Evolutionary conservation across 2,888 invertebrate species (phyloP).

Genomic region (Lissocephala sabroskyi): DNA sequence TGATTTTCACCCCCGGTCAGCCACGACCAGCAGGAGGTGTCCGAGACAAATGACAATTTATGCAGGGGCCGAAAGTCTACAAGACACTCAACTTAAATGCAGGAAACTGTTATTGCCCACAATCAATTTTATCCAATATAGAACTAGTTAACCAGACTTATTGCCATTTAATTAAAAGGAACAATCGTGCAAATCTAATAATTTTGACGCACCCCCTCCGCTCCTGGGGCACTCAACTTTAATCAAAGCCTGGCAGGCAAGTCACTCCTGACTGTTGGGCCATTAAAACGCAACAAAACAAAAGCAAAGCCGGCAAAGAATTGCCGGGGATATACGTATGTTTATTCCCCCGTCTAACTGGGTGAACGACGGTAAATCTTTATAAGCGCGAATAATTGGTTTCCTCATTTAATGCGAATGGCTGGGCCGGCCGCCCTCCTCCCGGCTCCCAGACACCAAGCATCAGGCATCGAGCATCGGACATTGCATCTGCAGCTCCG

Average conservation of each 20-base stretch:
- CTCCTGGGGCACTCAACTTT: conserved; percentile 25
- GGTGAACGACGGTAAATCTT: conserved; percentile 54
- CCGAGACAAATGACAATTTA: conserved; percentile 58
- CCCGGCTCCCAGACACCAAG: conserved; percentile 12
- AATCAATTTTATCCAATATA: too few relatives aligned
- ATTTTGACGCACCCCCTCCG: too few relatives aligned
- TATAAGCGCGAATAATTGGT: conserved; percentile 71
- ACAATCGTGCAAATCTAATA: too few relatives aligned
- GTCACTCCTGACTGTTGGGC: not conserved
- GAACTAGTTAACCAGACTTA: too few relatives aligned
- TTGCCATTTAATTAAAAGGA: too few relatives aligned
- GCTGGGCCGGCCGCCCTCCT: conserved; percentile 31
- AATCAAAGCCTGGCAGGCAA: conserved; percentile 28
- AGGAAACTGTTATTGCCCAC: too few relatives aligned
- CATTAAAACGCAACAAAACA: conserved; percentile 27
- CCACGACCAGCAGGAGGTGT: conserved; percentile 28
- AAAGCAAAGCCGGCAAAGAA: conserved; percentile 20
- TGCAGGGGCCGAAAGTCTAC: too few relatives aligned
- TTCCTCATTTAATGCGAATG: conserved; percentile 70
- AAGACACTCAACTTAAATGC: too few relatives aligned
- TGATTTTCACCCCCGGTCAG: conserved; percentile 27
- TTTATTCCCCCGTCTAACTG: conserved; percentile 31
- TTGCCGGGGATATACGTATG: not conserved
- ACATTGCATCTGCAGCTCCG: conserved; percentile 42
- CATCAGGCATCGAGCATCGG: not conserved